phyloP scores from a whole-genome alignment of 1,140 invertebrate species.

The Babylonia areolata region DNA sequence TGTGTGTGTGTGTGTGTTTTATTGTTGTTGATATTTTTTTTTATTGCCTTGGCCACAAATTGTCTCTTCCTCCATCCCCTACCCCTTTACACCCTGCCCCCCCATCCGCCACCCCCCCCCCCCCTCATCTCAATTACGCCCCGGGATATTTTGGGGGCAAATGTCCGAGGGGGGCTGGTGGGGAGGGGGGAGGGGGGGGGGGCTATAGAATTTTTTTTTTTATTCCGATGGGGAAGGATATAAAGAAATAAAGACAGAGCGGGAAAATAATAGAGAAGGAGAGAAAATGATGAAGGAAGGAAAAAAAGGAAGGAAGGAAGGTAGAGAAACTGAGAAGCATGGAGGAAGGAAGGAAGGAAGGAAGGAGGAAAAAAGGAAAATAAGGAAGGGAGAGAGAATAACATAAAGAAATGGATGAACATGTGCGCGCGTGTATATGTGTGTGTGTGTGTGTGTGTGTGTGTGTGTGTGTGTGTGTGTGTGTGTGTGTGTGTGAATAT shows the following conservation, averaged over 20 bases:
- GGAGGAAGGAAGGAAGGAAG: background rate
- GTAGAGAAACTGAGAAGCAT: background rate
- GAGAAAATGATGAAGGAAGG: background rate
- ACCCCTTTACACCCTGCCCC: too few relatives aligned
- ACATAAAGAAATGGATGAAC: background rate
- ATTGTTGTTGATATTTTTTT: too few relatives aligned
- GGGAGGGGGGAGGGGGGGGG: constrained; percentile 5
- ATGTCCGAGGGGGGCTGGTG: background rate
- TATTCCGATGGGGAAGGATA: background rate
- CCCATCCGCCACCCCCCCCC: too few relatives aligned
- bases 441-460: constrained; percentile 30
- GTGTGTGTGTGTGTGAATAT: too few relatives aligned
- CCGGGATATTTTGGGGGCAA: too few relatives aligned
- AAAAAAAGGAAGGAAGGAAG: background rate
- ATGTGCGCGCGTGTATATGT: background rate
- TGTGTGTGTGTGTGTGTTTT: too few relatives aligned
- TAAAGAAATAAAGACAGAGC: background rate
- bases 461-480: constrained; percentile 10
- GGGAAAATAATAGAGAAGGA: background rate
- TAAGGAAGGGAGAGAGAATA: background rate
- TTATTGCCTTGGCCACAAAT: too few relatives aligned
- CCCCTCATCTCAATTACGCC: too few relatives aligned
- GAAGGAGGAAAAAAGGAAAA: background rate
- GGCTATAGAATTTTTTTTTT: too few relatives aligned
- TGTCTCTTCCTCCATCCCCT: too few relatives aligned